phyloP scores from a whole-genome alignment of 2,797 vertebrate species.

The Hypotaenidia okinawae region DNA sequence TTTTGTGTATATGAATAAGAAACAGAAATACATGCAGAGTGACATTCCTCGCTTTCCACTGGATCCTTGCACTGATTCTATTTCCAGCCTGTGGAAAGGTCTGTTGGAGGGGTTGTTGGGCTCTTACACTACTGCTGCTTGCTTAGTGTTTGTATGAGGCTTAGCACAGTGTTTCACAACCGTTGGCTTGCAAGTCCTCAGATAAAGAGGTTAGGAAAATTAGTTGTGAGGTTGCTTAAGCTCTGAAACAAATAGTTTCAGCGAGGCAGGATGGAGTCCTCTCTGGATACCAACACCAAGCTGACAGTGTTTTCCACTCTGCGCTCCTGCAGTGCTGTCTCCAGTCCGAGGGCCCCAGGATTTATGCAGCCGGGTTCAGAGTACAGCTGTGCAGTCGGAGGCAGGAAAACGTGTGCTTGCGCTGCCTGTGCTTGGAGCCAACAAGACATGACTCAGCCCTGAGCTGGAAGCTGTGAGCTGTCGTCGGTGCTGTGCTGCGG shows the following conservation, averaged over 20 bases:
- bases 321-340: neutral
- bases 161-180: neutral
- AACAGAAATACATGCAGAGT: neutral
- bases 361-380: neutral
- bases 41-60: neutral
- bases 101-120: neutral
- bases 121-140: neutral
- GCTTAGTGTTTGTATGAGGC: neutral
- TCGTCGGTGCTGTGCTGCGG: slow-evolving; percentile 1
- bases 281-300: neutral
- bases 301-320: neutral
- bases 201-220: neutral
- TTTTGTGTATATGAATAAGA: neutral
- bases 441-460: slow-evolving; percentile 57
- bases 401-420: neutral
- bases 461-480: slow-evolving; percentile 37
- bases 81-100: neutral
- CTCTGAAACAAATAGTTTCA: slow-evolving; percentile 11
- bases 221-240: neutral
- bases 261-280: neutral
- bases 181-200: neutral
- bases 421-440: neutral
- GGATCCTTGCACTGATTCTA: neutral
- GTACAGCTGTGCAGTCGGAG: neutral
- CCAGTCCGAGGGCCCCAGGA: neutral